Evolutionary conservation across 1,140 invertebrate species (phyloP), one percentile per base, ranked within the genome.

Genomic region (Sogatella furcifera): DNA sequence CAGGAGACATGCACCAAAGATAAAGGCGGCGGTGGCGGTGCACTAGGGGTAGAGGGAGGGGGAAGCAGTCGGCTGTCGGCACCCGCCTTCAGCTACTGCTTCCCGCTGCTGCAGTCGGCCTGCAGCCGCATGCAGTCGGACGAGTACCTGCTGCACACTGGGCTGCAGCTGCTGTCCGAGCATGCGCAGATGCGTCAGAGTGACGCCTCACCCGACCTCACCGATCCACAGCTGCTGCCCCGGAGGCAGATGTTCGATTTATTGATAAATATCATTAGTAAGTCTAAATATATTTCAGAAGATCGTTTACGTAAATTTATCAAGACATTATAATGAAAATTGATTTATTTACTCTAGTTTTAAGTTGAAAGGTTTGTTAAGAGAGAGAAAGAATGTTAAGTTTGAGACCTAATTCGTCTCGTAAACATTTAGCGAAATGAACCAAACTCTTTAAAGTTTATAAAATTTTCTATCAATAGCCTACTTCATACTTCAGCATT

Each of bases 51-150:
- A 31, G 49, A 4, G 22, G 19, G 57, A 66, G 66, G 69, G 46
- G 71, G 9, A 68, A n/a, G 71, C 70, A 63, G 65, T 22, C n/a
- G 78, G 41, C 79, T 90, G 42, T 79, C 79, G 4, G 84, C 84
- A 0, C 83, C 89, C 2, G 83, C 84, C 0, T 92, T 95, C 74
- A 84, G 88, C 42, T 95, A 89, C 69, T 78, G 84, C 21, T 95
- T 93, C 71, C 86, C 89, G 6, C 81, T 95, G 59, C 72, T 96
- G 4, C 84, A 83, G 60, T 76, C 80, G 63, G 83, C 86, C 67
- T 90, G 31, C 69, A 77, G 8, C 69, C 65, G 65, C 54, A 74
- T 77, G 31, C 70, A 67, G 34, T 38, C 34, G 41, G 79, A 86
- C 63, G 82, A 86, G 52, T 68, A 74, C 17, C 73, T 84, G 61